A percentile compares a stretch with the other conserved stretches of the same genome.
phyloP scores from a whole-genome alignment of 2,888 invertebrate genomes.

The Sarcophaga carnaria region DNA sequence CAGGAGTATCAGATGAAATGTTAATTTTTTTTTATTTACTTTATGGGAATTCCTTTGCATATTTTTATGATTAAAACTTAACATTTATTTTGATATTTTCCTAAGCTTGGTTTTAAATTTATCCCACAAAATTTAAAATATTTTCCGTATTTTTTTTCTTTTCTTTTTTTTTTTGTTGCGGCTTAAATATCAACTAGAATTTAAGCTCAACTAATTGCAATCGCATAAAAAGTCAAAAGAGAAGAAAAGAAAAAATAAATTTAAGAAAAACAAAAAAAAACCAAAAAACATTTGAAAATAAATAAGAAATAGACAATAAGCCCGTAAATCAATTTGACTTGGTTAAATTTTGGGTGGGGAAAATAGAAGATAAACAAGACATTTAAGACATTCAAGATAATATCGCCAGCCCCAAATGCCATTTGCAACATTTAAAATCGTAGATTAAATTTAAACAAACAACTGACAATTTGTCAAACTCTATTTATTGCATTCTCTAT shows the following conservation, averaged over 20 bases:
- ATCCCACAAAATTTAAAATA: not conserved
- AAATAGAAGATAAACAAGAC: conserved; percentile 27
- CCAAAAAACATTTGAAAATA: not conserved
- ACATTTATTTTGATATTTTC: conserved; percentile 25
- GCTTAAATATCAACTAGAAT: conserved; percentile 43
- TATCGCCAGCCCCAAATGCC: conserved; percentile 1
- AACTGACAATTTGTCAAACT: conserved; percentile 51
- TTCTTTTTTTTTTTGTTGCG: not conserved
- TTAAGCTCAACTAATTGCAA: conserved; percentile 54
- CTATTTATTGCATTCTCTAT: not conserved
- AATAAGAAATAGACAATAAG: conserved; percentile 1
- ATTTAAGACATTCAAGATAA: conserved; percentile 32
- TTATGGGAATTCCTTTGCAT: not conserved
- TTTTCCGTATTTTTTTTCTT: conserved; percentile 8
- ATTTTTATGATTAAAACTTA: not conserved
- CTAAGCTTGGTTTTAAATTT: not conserved
- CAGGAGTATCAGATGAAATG: not conserved
- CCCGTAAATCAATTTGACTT: not conserved
- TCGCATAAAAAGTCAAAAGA: conserved; percentile 27
- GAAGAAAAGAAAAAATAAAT: conserved; percentile 25
- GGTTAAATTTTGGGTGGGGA: not conserved
- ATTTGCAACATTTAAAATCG: conserved; percentile 10
- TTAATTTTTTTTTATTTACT: not conserved
- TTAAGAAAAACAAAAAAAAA: conserved; percentile 8
- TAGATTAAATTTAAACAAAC: conserved; percentile 26